phyloP scores from a whole-genome alignment of 2,113 vertebrate species.

The Vireo altiloquus region DNA sequence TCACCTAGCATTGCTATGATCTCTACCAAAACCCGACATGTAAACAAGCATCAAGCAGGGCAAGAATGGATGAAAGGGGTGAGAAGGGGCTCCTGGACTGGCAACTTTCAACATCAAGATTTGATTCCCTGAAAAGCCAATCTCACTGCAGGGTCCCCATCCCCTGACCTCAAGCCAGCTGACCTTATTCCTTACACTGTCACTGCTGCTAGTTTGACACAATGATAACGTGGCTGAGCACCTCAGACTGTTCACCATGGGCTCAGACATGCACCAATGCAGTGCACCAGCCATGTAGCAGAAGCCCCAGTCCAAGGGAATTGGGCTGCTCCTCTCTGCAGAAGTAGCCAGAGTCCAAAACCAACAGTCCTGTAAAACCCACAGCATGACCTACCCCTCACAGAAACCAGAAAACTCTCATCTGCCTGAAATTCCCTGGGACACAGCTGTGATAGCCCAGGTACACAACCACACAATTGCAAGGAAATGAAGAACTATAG shows the following conservation, averaged over 20 bases:
- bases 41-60: not conserved
- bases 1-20: not conserved
- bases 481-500: not conserved
- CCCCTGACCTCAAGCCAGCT: not conserved
- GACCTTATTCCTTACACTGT: not conserved
- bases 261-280: fast-evolving
- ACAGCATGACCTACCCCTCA: not conserved
- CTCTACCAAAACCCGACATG: not conserved
- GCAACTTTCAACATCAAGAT: not conserved
- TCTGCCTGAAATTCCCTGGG: not conserved
- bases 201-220: fast-evolving
- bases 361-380: not conserved
- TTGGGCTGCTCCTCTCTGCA: not conserved
- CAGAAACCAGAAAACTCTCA: not conserved
- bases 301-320: not conserved
- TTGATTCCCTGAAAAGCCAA: not conserved
- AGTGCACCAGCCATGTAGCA: not conserved
- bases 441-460: not conserved
- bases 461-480: not conserved
- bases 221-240: fast-evolving
- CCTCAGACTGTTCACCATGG: not conserved
- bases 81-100: not conserved
- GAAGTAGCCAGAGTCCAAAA: not conserved
- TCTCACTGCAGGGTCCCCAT: not conserved
- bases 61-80: not conserved